Evolutionary conservation across 2,888 invertebrate genomes (phyloP), one percentile per base, ranked within the genome.

Genomic region (Drosophila bunnanda): DNA sequence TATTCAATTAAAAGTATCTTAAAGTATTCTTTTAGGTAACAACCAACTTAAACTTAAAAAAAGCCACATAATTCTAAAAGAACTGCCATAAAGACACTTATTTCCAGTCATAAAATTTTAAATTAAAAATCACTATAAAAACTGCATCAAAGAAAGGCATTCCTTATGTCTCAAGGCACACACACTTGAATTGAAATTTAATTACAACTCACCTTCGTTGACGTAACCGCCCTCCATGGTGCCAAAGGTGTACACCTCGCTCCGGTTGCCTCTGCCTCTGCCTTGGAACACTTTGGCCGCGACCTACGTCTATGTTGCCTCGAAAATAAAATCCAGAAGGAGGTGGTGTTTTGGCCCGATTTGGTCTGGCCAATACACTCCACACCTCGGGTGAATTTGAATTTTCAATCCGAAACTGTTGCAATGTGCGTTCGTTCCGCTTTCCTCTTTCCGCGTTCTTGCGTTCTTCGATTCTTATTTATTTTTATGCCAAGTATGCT

Each of bases 141-240:
- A 50, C 56, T 60, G 66, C 41, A 62, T 53, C 44, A 39, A 57
- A 46, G 52, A 53, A 62, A 39, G 38, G 28, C 54, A 66, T 66
- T 66, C 46, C 13, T 53, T 20, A 46, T 32, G 32, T 55, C 28
- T 36, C 41, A 38, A 28, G 52, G 54, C 48, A 73, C 64, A 73
- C 64, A 50, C 50, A 44, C 34, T 34, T 56, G 17, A 34, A 15
- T 2, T 36, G 10, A 22, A 60, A 66, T 59, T 50, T 17, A 52
- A 30, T 38, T 25, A 50, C 39, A 58, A 83, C 91, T 91, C 88
- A 92, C 92, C 92, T 92, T 92, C 92, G 77, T 92, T 92, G 79
- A 92, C 91, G 78, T 92, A 92, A 81, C 92, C 92, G 78, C 92
- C 91, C 75, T 92, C 92, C 92, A 92, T 91, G 82, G 89, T 92